Base-by-base conservation (phyloP, 2,888 invertebrate genomes). In the Amphipyra berbera region DNA sequence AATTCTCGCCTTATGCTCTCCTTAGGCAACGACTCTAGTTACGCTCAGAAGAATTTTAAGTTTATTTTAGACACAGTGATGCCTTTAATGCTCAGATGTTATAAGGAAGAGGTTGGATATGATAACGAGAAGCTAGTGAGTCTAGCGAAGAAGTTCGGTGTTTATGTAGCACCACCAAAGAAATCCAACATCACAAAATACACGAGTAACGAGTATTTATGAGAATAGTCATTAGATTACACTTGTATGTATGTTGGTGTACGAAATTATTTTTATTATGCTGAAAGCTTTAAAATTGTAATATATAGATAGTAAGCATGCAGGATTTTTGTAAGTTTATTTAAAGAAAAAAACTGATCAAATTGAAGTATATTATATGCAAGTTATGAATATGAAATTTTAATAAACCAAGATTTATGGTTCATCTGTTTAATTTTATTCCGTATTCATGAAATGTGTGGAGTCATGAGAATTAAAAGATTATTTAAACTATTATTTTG, bases 21-120 rank as follows among this genome's bases (percentile, higher is more conserved):
- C 53, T 60, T 89, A 72, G 92, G 90, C 40, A 93, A 91, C 58
- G 92, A 95, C 70, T 89, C 92, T 33, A 92, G 89, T 82, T 94
- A 94, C 70, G 89, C 93, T 42, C 94, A 95, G 84, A 96, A 96
- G 91, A 97, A 97, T 94, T 96, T 95, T 73, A 96, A 95, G 87
- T 98, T 97, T 93, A 95, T 97, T 71, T 92, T 96, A 82, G 96
- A 96, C 80, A 96, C 95, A 62, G 95, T 97, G 67, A 95, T 96
- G 92, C 96, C 95, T 70, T 92, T 96, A 64, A 96, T 96, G 84
- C 95, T 97, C 70, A 95, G 95, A 81, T 94, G 95, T 81, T 96
- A 96, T 81, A 95, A 95, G 70, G 96, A 96, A 73, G 95, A 95
- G 68, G 95, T 95, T 55, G 95, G 96, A 49, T 96, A 96, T 74